Base-by-base conservation (phyloP, 2,113 vertebrate species). In the Ginglymostoma cirratum region DNA sequence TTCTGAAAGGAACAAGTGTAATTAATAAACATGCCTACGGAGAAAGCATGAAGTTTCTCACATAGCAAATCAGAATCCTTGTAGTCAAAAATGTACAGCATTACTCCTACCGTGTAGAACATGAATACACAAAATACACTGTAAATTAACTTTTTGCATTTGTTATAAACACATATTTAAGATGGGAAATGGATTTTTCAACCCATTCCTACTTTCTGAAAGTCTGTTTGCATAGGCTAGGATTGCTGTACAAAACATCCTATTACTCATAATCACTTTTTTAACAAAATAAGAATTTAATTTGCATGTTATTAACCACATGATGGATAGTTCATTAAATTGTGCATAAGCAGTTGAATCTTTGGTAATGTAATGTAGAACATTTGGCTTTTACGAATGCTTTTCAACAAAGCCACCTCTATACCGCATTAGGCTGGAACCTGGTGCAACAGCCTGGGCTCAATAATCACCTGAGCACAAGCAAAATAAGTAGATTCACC, bases 1-100 rank as follows among this genome's bases (percentile, higher is more conserved):
- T 96, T 99, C 99, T 99, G 98, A 87, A 96, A 96, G 90, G 96
- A 93, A 96, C 96, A 38, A 96, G 92, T 66, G 61, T 38, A 93
- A 66, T 93, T 38, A 93, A 61, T 38, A 93, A 93, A 66, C 89
- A 93, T 14, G 61, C 52, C 87, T 5, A n/a, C 14, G 15, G 30
- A 92, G 34, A 15, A 2, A 92, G 87, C 34, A n/a, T n/a, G 6
- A 55, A 10, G 17, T 34, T n/a, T 30, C 27, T 92, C 19, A 61
- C 15, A 38, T 65, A 65, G 87, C 34, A 19, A n/a, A 23, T 67
- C 52, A 65, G 27, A 61, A 55, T 89, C 4, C 65, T n/a, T n/a
- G 34, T 66, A 19, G 7, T 93, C 61, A 93, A 66, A 93, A 67
- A n/a, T 66, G 34, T 65, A 87, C 6, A 12, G 48, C 14, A 7